Evolutionary conservation across 1,140 invertebrate species (phyloP).

Genomic region (Daktulosphaira vitifoliae): DNA sequence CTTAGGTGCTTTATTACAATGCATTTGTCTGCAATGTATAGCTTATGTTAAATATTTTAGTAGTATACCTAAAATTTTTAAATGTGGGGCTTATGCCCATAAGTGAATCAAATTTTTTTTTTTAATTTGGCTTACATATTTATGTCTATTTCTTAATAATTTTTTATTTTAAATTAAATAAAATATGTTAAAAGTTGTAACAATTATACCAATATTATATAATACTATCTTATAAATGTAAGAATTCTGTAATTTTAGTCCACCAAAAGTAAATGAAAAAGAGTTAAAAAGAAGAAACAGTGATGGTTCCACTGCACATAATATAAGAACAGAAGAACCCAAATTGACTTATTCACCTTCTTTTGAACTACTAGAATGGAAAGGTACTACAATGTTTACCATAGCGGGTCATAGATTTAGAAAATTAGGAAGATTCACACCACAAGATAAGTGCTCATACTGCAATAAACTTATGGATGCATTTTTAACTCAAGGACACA

Average conservation of each 20-base stretch:
- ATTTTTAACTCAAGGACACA: slow-evolving; percentile 70
- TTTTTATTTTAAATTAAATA: too few relatives aligned
- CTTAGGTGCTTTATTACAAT: too few relatives aligned
- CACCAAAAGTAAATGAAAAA: slow-evolving; percentile 14
- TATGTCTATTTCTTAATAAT: too few relatives aligned
- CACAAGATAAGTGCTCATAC: slow-evolving; percentile 66
- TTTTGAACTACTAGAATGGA: slow-evolving; percentile 49
- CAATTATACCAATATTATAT: too few relatives aligned
- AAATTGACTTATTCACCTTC: slow-evolving; percentile 37
- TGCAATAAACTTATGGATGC: slow-evolving; percentile 69
- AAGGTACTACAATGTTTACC: slow-evolving; percentile 51
- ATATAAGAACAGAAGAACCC: slow-evolving; percentile 16
- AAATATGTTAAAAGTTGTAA: too few relatives aligned
- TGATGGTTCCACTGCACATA: slow-evolving; percentile 56
- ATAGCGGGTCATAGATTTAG: slow-evolving; percentile 63
- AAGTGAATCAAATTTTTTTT: too few relatives aligned
- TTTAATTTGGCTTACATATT: too few relatives aligned
- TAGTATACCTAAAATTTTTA: too few relatives aligned
- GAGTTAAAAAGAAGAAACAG: slow-evolving; percentile 59
- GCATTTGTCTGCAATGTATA: too few relatives aligned
- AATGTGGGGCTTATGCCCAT: too few relatives aligned
- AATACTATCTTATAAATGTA: too few relatives aligned
- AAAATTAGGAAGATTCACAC: slow-evolving; percentile 60
- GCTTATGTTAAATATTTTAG: too few relatives aligned
- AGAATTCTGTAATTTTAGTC: background rate